Conservation (phyloP, 1,140 invertebrate species). For the Lucilia sericata region DNA sequence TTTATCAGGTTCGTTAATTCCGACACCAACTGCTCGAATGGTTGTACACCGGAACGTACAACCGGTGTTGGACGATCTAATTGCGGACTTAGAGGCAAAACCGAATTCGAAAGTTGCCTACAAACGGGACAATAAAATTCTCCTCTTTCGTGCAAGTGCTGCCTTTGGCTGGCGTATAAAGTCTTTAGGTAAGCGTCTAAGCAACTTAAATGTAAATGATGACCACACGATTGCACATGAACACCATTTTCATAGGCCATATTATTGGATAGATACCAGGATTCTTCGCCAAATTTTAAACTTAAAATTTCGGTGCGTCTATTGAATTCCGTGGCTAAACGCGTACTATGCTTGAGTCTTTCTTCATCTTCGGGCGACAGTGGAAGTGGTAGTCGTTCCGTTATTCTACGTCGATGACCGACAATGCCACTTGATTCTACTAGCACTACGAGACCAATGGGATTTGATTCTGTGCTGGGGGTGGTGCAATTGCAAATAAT, state of each 20-base stretch:
- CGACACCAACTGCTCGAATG: constrained; percentile 70
- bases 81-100: constrained; percentile 88
- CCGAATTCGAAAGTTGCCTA: constrained; percentile 92
- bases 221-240: constrained; percentile 95
- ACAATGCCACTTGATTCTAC: constrained; percentile 70
- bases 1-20: constrained; percentile 76
- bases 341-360: constrained; percentile 54
- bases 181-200: constrained; percentile 89
- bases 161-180: constrained; percentile 80
- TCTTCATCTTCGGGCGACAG: constrained; percentile 59
- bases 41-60: constrained; percentile 73
- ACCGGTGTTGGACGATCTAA: constrained; percentile 77
- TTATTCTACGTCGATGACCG: constrained; percentile 64
- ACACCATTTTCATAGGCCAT: constrained; percentile 94
- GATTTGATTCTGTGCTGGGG: constrained; percentile 85
- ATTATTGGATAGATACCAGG: constrained; percentile 87
- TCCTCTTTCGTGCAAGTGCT: constrained; percentile 82
- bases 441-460: constrained; percentile 90
- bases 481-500: constrained; percentile 95
- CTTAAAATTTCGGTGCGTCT: constrained; percentile 61
- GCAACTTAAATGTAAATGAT: constrained; percentile 94
- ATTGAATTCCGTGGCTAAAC: constrained; percentile 59
- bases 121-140: constrained; percentile 96
- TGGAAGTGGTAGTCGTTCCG: constrained; percentile 60
- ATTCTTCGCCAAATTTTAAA: constrained; percentile 69